phyloP scores from a whole-genome alignment of 2,797 vertebrate species.

The Hyperoplus lanceolatus region DNA sequence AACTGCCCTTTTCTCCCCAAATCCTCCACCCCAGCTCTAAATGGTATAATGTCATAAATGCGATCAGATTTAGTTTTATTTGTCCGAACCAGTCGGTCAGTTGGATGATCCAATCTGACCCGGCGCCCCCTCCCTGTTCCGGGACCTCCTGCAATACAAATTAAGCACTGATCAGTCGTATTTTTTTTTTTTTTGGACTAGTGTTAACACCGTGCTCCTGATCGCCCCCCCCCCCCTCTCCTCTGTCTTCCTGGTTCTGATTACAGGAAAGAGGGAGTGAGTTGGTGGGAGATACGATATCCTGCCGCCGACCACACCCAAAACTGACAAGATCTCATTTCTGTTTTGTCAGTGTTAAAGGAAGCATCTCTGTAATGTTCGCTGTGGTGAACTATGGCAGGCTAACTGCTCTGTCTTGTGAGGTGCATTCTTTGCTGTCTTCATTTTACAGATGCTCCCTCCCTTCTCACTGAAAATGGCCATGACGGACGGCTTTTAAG shows the following conservation, averaged over 20 bases:
- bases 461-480: not conserved
- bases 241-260: conserved; percentile 49
- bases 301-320: conserved; percentile 76
- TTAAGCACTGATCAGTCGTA: too few species aligned
- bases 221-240: not conserved
- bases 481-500: too few species aligned
- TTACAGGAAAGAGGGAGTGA: conserved; percentile 76
- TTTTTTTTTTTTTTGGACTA: not conserved
- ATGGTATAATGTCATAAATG: too few species aligned
- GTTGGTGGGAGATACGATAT: conserved; percentile 66
- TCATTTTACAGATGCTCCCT: not conserved
- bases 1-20: too few species aligned
- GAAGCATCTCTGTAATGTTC: conserved; percentile 37
- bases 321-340: conserved; percentile 75
- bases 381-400: not conserved
- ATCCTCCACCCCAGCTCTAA: too few species aligned
- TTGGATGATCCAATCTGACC: too few species aligned
- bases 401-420: not conserved
- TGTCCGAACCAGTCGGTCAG: too few species aligned
- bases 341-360: conserved; percentile 58
- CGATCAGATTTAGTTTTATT: too few species aligned
- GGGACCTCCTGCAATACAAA: too few species aligned
- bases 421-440: conserved; percentile 9
- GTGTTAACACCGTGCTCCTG: conserved; percentile 10
- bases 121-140: too few species aligned